Evolutionary conservation across 2,888 invertebrate species (phyloP).

Genomic region (Tanytarsus gracilentus): DNA sequence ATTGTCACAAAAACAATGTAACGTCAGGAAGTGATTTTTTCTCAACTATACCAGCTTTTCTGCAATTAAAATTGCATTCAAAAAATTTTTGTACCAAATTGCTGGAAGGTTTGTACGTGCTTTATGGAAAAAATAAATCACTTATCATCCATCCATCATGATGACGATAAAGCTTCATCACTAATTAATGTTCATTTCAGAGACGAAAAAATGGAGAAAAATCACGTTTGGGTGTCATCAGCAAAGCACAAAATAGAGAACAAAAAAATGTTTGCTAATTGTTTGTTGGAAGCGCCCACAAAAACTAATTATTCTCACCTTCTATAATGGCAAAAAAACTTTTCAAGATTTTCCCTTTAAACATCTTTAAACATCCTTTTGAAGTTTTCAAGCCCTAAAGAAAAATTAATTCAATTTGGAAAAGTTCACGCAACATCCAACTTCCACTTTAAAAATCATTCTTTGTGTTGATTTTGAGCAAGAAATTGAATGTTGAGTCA

Average conservation of each 20-base stretch:
- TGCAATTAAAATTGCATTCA: conserved; percentile 15
- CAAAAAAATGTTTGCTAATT: no score
- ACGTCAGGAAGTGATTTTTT: conserved; percentile 6
- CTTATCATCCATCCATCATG: conserved; percentile 16
- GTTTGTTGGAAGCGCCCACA: no score
- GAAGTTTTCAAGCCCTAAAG: no score
- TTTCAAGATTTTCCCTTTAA: no score
- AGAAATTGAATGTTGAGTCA: conserved; percentile 10
- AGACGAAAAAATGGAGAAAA: background rate
- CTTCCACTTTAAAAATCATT: no score
- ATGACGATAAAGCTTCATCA: no score
- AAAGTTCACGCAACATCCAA: no score
- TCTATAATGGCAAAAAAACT: no score
- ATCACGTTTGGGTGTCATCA: no score
- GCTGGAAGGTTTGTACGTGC: conserved; percentile 17
- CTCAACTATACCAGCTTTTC: background rate
- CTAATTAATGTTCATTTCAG: conserved; percentile 20
- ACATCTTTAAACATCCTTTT: no score
- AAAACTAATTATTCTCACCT: no score
- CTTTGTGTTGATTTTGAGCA: background rate
- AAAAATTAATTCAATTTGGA: no score
- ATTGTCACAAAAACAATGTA: background rate
- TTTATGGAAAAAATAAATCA: background rate
- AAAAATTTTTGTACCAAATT: conserved; percentile 5
- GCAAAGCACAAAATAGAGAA: background rate